Evolutionary conservation across 2,888 invertebrate species (phyloP), one percentile per base, ranked within the genome.

Genomic region (Junonia oenone): DNA sequence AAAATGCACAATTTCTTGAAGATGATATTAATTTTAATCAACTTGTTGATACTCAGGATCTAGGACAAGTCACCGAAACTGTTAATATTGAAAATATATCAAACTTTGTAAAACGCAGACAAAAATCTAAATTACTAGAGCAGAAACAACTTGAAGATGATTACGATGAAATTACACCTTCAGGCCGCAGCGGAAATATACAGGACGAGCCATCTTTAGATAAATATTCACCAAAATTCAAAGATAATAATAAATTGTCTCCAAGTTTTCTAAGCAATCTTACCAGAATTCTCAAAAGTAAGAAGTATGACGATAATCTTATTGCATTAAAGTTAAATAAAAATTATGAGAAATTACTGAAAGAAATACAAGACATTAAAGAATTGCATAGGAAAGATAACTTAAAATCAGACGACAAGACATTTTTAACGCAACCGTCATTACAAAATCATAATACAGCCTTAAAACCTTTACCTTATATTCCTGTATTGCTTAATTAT

Each of bases 321-420:
- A 31, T 40, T 22, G 11, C 27, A 3, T 33, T 53, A 51, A 38
- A 9, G 0, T 17, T 50, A 15, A 51, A 54, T 13, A 50, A 56
- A 43, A 56, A 52, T 8, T 50, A 62, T 40, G 40, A 59, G 31
- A 51, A 46, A 15, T 45, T 65, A 9, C 29, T 58, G n/a, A 57
- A 63, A 27, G 51, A 61, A 58, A 50, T 49, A 27, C 26, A 62
- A 6, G 31, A 59, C 17, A 52, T 45, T 2, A 62, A 61, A 26
- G 43, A 37, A 50, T 13, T 33, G 3, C 38, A 53, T 35, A 26
- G 43, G 5, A 43, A 47, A 2, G 33, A 22, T 11, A 22, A 22
- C 17, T 22, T 22, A 6, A 43, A 22, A 13, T 35, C 35, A 35
- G 5, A 4, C 22, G 38, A 17, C 1, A 55, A 22, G 2, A 29